Conservation (phyloP, 2,797 vertebrate species). For the Brachymystax lenok region DNA sequence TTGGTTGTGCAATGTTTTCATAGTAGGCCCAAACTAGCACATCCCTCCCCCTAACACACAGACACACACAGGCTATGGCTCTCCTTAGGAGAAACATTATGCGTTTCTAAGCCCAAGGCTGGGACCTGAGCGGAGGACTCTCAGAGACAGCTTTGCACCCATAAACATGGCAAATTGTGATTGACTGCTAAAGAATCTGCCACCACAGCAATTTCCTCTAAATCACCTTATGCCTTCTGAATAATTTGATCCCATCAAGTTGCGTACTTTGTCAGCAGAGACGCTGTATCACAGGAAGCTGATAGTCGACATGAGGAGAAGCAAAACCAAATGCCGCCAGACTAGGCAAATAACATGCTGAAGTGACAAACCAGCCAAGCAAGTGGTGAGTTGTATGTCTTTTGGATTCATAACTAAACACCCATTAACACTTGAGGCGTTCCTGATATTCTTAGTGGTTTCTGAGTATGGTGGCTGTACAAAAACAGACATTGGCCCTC, state of each 20-base stretch:
- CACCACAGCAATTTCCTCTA: constrained; percentile 19
- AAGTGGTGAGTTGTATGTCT: background rate
- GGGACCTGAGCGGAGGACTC: background rate
- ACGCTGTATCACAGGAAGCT: background rate
- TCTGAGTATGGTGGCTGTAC: background rate
- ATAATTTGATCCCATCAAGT: constrained; percentile 22
- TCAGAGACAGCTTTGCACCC: background rate
- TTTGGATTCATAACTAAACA: background rate
- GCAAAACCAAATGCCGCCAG: background rate
- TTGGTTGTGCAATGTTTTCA: constrained; percentile 2
- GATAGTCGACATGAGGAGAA: background rate
- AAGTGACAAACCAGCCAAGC: background rate
- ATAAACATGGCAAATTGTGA: constrained; percentile 11
- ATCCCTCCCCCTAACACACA: background rate
- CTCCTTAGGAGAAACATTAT: background rate
- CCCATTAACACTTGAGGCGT: background rate
- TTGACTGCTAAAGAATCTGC: constrained; percentile 14
- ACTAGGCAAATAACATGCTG: background rate
- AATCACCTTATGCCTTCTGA: constrained; percentile 30
- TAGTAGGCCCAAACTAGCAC: background rate
- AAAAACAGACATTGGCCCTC: background rate
- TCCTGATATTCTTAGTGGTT: background rate
- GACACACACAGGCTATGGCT: background rate
- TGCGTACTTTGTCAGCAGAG: background rate
- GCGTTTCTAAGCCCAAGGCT: background rate